Evolutionary conservation across 2,888 invertebrate species (phyloP).

Genomic region (Mactromeris polynyma): DNA sequence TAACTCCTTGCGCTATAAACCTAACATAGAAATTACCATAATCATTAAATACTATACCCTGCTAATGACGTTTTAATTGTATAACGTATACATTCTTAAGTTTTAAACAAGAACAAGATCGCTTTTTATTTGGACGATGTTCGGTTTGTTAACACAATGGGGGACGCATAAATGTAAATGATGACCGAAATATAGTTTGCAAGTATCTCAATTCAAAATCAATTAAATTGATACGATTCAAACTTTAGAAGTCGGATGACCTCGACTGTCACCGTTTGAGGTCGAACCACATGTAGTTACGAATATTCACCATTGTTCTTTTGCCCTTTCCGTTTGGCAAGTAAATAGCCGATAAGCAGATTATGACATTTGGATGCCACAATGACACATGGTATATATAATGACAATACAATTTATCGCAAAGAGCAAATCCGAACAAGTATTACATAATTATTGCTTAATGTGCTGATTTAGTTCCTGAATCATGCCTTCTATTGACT

Average conservation of each 20-base stretch:
- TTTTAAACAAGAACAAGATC: background rate
- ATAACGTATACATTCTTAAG: background rate
- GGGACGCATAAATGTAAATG: background rate
- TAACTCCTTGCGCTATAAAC: background rate
- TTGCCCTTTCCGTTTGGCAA: background rate
- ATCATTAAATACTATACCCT: slow-evolving; percentile 11
- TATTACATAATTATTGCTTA: too few species aligned
- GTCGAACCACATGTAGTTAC: background rate
- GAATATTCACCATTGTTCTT: background rate
- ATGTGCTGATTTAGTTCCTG: too few species aligned
- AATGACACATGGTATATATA: background rate
- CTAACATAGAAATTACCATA: background rate
- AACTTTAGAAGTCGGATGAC: background rate
- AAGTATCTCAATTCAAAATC: background rate
- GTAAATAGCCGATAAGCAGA: background rate
- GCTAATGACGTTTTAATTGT: background rate
- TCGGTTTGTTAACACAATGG: background rate
- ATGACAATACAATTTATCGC: too few species aligned
- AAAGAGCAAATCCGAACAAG: too few species aligned
- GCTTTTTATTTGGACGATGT: background rate
- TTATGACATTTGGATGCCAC: background rate
- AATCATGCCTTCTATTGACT: too few species aligned
- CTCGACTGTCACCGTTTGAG: background rate
- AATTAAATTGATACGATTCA: background rate
- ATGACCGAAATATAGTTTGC: background rate